These are phyloP conservation scores for Proteles cristata DNA, from an alignment of 2,113 vertebrate genomes.

Conservation along the genomic window DNA sequence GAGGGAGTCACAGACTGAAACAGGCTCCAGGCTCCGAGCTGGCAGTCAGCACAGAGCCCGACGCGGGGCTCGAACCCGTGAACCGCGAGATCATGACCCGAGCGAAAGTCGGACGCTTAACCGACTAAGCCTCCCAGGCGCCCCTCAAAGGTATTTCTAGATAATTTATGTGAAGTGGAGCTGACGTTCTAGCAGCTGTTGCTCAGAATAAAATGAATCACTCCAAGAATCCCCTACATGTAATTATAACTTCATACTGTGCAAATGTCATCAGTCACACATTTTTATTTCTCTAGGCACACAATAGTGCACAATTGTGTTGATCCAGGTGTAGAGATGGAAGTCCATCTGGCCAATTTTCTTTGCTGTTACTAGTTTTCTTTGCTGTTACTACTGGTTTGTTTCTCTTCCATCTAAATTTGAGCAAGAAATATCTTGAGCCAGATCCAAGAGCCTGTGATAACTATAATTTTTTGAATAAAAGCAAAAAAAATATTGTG, in stretches of 20 bases:
- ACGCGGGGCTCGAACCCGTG: too few species aligned
- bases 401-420: conserved; percentile 57
- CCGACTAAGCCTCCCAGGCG: too few species aligned
- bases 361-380: conserved; percentile 49
- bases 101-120: too few species aligned
- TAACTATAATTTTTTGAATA: conserved; percentile 13
- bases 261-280: conserved; percentile 48
- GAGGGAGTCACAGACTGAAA: too few species aligned
- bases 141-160: conserved; percentile 72
- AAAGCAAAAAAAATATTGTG: not conserved
- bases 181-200: conserved; percentile 73
- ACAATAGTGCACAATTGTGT: not conserved
- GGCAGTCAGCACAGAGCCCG: too few species aligned
- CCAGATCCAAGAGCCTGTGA: not conserved
- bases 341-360: conserved; percentile 72
- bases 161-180: conserved; percentile 54
- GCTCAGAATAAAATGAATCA: conserved; percentile 65
- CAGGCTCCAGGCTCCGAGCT: too few species aligned
- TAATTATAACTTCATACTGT: conserved; percentile 76
- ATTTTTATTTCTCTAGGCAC: conserved; percentile 61
- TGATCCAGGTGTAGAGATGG: conserved; percentile 61
- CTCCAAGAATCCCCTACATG: conserved; percentile 51
- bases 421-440: conserved; percentile 46
- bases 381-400: conserved; percentile 23
- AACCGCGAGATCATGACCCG: too few species aligned